These are phyloP conservation scores for Tyrophagus putrescentiae DNA, from an alignment of 1,140 invertebrate species.

Conservation along the genomic window DNA sequence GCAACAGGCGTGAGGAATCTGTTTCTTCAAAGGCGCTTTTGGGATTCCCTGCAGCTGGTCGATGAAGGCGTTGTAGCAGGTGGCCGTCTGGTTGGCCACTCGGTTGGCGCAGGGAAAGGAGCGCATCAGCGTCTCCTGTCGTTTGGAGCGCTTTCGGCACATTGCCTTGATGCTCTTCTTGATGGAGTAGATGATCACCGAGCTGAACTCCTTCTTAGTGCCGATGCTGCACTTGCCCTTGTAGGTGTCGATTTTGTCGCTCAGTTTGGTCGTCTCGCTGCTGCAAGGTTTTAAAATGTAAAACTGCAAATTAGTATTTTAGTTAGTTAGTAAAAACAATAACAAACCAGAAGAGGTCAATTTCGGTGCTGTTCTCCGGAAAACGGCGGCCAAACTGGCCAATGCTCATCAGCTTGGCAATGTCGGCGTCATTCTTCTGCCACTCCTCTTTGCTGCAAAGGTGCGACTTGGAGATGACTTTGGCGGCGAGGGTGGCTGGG, in stretches of 20 bases:
- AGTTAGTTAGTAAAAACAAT: too few relatives aligned
- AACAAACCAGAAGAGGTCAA: not conserved
- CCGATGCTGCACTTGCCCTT: not conserved
- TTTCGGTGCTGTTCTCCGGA: not conserved
- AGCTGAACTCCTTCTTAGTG: not conserved
- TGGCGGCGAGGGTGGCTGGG: too few relatives aligned
- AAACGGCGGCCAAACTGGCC: not conserved
- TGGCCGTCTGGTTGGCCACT: not conserved
- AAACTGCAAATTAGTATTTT: too few relatives aligned
- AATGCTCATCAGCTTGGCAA: constrained; percentile 4
- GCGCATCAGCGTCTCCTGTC: not conserved
- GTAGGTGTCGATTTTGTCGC: not conserved
- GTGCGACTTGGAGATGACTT: too few relatives aligned
- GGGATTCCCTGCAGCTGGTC: not conserved
- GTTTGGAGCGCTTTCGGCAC: not conserved
- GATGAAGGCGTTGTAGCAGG: constrained; percentile 1
- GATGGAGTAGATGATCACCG: constrained; percentile 11
- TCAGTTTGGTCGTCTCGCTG: not conserved
- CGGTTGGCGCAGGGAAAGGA: not conserved
- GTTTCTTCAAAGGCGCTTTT: not conserved
- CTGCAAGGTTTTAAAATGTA: too few relatives aligned
- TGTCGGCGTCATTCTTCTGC: constrained; percentile 9
- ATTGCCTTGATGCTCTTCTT: not conserved
- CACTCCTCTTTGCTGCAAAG: too few relatives aligned
- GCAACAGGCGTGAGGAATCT: constrained; percentile 14